Base-by-base conservation (phyloP, 1,140 invertebrate genomes). In the Coelopa frigida region DNA sequence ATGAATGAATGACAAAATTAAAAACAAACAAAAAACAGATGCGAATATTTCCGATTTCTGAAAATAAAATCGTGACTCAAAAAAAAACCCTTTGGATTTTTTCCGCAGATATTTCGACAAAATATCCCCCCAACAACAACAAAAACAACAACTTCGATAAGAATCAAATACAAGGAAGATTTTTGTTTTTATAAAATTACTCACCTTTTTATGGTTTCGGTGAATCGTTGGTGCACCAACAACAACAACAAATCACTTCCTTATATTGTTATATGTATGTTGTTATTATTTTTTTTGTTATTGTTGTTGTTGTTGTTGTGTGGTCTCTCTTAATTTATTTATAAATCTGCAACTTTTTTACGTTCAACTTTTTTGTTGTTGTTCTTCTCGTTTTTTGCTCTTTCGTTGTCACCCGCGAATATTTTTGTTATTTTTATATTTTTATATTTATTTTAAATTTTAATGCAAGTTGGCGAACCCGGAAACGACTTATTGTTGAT, bases 231-330 rank as follows among this genome's bases (percentile, higher is more conserved):
- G 51, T 53, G 49, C 55, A 61, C 57, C 54, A 50, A 47, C 57
- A 62, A 57, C 50, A 62, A 49, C 14, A 59, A 59, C 51, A 49
- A 55, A 24, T 27, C 35, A 27, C 24, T 45, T 18, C 40, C 44
- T 62, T 55, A 23, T 51, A 54, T 56, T 61, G 54, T 61, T 59
- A 61, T 58, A 58, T 41, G 18, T 50, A 46, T 48, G 52, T 29
- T 47, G 29, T 3, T 49, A 37, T 6, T 53, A 39, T 41, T 45
- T n/a, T 24, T 42, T 38, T 18, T 53, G 3, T 44, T 17, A 18
- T 37, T 26, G 15, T 23, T 40, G 29, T n/a, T 20, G 17, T 40
- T 40, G 12, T 10, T 40, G 20, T 10, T 40, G 4, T 39, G 22
- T 39, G 22, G 22, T 39, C 26, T 38, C 5, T 22, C 5, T 23